Conservation (phyloP, 2,888 invertebrate genomes). For the Polylopha cassiicola region DNA sequence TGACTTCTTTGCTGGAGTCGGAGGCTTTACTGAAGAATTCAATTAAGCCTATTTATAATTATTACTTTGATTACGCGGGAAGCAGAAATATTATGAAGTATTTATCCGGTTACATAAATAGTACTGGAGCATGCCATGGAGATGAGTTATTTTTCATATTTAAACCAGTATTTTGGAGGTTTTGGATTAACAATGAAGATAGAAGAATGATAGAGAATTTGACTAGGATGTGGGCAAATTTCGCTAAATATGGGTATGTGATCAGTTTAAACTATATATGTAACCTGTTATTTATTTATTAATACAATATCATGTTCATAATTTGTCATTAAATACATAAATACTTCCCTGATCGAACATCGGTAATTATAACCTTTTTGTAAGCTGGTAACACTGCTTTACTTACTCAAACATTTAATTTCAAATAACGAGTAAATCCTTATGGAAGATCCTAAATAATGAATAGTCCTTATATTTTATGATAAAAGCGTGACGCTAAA, state of each 20-base stretch:
- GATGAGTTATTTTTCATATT: slow-evolving; percentile 66
- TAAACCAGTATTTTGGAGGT: slow-evolving; percentile 46
- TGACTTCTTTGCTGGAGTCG: slow-evolving; percentile 54
- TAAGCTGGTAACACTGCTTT: no score
- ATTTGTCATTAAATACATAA: no score
- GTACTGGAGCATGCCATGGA: slow-evolving; percentile 54
- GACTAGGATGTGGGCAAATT: slow-evolving; percentile 63
- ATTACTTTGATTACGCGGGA: slow-evolving; percentile 57
- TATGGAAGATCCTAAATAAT: no score
- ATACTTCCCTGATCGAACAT: no score
- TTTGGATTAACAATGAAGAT: slow-evolving; percentile 43
- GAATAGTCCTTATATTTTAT: no score
- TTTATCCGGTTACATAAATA: slow-evolving; percentile 37
- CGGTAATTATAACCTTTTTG: no score
- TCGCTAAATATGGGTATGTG: slow-evolving; percentile 61
- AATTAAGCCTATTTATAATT: slow-evolving; percentile 50
- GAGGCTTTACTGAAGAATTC: slow-evolving; percentile 34
- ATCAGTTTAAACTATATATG: slow-evolving; percentile 20
- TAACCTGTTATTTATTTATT: slow-evolving; percentile 13
- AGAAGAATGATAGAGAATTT: slow-evolving; percentile 46
- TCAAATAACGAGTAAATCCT: no score
- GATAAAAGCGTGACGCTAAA: no score
- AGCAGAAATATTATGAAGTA: slow-evolving; percentile 53
- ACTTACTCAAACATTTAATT: no score
- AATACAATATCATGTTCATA: no score